Base-by-base conservation (phyloP, 2,113 vertebrate genomes). In the Paralichthys olivaceus region DNA sequence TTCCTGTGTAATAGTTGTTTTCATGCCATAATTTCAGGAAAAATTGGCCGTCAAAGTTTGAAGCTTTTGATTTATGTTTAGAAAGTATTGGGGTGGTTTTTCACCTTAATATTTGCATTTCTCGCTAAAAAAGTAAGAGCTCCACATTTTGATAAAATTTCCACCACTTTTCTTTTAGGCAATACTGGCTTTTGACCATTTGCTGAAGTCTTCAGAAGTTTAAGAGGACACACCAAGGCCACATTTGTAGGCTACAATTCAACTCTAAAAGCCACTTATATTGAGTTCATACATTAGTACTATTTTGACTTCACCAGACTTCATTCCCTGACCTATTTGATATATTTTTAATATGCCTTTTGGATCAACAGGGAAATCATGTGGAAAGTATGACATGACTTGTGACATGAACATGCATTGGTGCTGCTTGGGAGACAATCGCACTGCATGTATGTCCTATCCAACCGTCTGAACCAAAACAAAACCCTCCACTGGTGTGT, bases 401-500 rank as follows among this genome's bases (percentile, higher is more conserved):
- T 45, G 55, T 63, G 61, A 81, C 79, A 79, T 76, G 73, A 71
- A 74, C 67, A 71, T 63, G 26, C 45, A 71, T 65, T 54, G 22
- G 19, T 13, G 74, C 25, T 59, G 72, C 60, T 63, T 56, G 32
- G 28, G 11, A 68, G n/a, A 60, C 58, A 78, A 68, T 73, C 63
- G 83, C 71, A 66, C 47, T 69, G 56, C 69, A 45, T 80, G 77
- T 28, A 62, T 82, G 70, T 80, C 56, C 73, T 43, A 60, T 78
- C 72, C 61, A 68, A 80, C 71, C 68, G 83, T 81, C 73, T 62
- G 65, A 80, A 87, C 54, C 73, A 80, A 25, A 88, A 79, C 65
- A 85, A 87, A 83, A 79, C 64, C 75, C 60, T 73, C 60, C 59
- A 32, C 62, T 80, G 58, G 47, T 28, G 43, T 73, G 66, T 49